Percentiles rank a stretch among this genome's conserved stretches.
Conservation (phyloP, 1,140 invertebrate genomes). For the Matsumurasca onukii region DNA sequence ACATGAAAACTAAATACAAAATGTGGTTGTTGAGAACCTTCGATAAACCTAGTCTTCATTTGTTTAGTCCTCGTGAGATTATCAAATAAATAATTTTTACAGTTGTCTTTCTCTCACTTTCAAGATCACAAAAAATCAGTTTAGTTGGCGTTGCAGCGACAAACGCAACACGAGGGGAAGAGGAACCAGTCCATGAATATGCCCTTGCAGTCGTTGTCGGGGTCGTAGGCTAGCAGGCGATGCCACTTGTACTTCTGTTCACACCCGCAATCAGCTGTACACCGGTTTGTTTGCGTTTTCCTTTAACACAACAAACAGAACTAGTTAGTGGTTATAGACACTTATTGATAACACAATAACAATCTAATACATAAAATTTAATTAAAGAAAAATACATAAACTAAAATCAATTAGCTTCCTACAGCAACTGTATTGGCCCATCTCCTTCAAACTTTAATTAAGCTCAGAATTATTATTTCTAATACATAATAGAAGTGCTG, state of each 20-base stretch:
- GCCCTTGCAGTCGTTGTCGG: slow-evolving; percentile 89
- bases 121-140: background rate
- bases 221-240: slow-evolving; percentile 85
- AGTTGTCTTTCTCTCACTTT: background rate
- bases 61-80: background rate
- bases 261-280: slow-evolving; percentile 81
- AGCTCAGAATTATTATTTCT: background rate
- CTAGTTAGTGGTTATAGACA: background rate
- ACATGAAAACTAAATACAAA: slow-evolving; percentile 16
- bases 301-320: slow-evolving; percentile 48
- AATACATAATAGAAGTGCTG: background rate
- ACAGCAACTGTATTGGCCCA: too few relatives aligned
- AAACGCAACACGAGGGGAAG: slow-evolving; percentile 91
- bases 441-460: too few relatives aligned
- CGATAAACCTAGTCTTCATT: too few relatives aligned
- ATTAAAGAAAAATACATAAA: too few relatives aligned
- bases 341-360: background rate
- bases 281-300: slow-evolving; percentile 75
- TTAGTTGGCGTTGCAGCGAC: slow-evolving; percentile 67
- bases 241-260: slow-evolving; percentile 90
- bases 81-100: background rate
- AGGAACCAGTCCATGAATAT: slow-evolving; percentile 97
- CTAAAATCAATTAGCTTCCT: too few relatives aligned
- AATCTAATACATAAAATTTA: background rate
- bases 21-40: too few relatives aligned